Base-by-base conservation (phyloP, 2,888 invertebrate species). In the Cataglyphis albicans region DNA sequence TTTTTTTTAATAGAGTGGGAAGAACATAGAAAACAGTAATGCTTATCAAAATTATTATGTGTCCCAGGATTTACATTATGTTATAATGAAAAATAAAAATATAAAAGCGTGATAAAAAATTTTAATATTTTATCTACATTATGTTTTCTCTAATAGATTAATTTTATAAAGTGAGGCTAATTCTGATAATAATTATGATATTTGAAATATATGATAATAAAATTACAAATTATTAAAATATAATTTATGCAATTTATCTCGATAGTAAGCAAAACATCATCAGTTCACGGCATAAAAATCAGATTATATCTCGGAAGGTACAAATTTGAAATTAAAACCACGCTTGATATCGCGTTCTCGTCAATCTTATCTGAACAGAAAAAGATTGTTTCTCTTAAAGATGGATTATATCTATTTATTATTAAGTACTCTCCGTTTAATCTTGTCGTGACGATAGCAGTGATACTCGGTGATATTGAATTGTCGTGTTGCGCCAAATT, bases 391-490 rank as follows among this genome's bases (percentile, higher is more conserved):
- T 67, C 29, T 52, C 21, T 29, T 18, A 55, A 10, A 67, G 35
- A 48, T 57, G 68, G 55, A 76, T 68, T 32, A 52, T 35, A 35
- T 25, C 25, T 68, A 57, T 68, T 29, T 32, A 41, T 44, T 78
- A 44, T 78, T 59, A 32, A 32, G 5, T 32, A 18, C 57, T 44
- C n/a, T 18, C 29, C 21, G 15, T 21, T 78, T 59, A 76, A 76
- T 76, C 25, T 12, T 38, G n/a, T 55, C 55, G 55, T 15, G n/a
- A 55, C 76, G 67, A 32, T 67, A 57, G 52, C 55, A 52, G 38
- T 55, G 38, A 55, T 76, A 65, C 65, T 65, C 55, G 57, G 21
- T 21, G 21, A 21, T 21, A 21, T 18, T n/a, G 18, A 76, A 1
- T 76, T 29, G 41, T 78, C 67, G 65, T 48, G 44, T 61, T 29